A percentile compares a stretch with the other conserved stretches of the same genome.
phyloP scores from a whole-genome alignment of 2,888 invertebrate species.

The Xylophagus ater region DNA sequence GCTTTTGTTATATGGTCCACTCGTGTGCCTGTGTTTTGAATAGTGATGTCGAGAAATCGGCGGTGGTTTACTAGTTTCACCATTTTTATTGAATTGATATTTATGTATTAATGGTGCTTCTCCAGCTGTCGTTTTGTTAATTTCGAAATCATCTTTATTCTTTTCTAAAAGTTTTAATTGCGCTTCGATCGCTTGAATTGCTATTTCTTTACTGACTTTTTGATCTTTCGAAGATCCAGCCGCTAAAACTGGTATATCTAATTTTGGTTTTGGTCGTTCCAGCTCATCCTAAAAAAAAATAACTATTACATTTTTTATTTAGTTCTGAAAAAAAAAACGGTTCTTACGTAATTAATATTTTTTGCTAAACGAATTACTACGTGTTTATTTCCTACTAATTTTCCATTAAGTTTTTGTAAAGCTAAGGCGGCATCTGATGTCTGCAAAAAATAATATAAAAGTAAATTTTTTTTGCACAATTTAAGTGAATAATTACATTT shows the following conservation, averaged over 20 bases:
- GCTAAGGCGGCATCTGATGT: conserved; percentile 56
- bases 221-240: conserved; percentile 46
- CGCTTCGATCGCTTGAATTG: conserved; percentile 80
- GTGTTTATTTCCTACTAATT: conserved; percentile 58
- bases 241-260: conserved; percentile 66
- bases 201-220: conserved; percentile 62
- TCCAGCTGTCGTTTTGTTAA: conserved; percentile 56
- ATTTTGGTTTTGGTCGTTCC: conserved; percentile 61
- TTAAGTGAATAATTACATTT: conserved; percentile 26
- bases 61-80: conserved; percentile 17
- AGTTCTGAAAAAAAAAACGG: conserved; percentile 4
- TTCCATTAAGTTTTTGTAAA: conserved; percentile 61
- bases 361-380: conserved; percentile 75
- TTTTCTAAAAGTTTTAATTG: conserved; percentile 70
- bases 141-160: conserved; percentile 53
- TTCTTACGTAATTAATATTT: conserved; percentile 51
- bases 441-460: conserved; percentile 15
- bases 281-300: conserved; percentile 53
- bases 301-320: conserved; percentile 3
- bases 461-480: background rate
- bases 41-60: conserved; percentile 22
- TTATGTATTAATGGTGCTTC: conserved; percentile 58
- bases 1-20: conserved; percentile 30
- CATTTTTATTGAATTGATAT: conserved; percentile 46
- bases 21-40: conserved; percentile 21